Evolutionary conservation across 2,888 invertebrate species (phyloP), one percentile per base, ranked within the genome.

Genomic region (Eristalis tenax): DNA sequence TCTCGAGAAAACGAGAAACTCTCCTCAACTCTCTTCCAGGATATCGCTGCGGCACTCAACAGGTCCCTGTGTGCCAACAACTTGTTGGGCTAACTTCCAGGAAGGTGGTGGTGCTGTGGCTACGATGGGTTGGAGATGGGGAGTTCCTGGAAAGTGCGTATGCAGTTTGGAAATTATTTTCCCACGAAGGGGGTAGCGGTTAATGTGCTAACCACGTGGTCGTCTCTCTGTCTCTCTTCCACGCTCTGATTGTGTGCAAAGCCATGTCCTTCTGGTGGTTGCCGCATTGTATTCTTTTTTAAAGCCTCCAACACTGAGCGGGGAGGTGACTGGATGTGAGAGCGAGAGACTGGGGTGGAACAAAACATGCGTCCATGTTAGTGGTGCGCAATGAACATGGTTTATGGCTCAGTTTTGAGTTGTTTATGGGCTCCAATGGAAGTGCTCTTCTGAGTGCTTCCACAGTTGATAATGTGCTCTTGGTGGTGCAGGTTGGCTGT

Each of bases 351-450:
- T n/a, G 22, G 40, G 50, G 68, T 28, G 43, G 65, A 66, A 73
- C 40, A 68, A 38, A 57, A 73, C 63, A 50, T 82, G 77, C 83
- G 76, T 83, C 77, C 26, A 66, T 61, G 59, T 73, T 83, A 77
- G 83, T 83, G 71, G 77, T 83, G 83, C 83, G 83, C 83, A 77
- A 28, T 83, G 83, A 73, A 83, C 83, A 77, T 83, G 71, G 57
- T 83, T 77, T 77, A 83, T 83, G 66, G 63, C 61, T 68, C 77
- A 70, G 13, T 56, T 77, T 77, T 77, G 83, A 83, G 77, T 83
- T 83, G 83, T 83, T 83, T 83, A 83, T 83, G 65, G 77, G 50
- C 71, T 56, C 77, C 43, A 10, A 61, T 83, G 66, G 76, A 71
- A 26, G 73, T 77, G 77, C 83, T 83, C 83, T 73, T 77, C 26